A percentile compares a stretch with the other conserved stretches of the same genome.
Evolutionary conservation across 1,140 invertebrate species (phyloP).

Genomic region (Sitodiplosis mosellana): DNA sequence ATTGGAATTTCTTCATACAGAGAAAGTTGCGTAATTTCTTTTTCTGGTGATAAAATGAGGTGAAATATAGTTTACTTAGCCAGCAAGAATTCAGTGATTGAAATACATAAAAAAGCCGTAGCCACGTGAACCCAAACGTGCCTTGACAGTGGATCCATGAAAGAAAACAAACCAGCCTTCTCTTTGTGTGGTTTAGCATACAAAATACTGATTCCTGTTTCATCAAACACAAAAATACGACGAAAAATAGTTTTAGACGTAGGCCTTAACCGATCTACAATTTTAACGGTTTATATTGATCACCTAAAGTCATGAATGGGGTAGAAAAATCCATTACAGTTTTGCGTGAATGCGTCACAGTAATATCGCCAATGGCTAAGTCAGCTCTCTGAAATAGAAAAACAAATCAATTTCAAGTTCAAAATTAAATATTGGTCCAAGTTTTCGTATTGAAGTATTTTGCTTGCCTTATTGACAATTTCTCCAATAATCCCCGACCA

Average conservation of each 20-base stretch:
- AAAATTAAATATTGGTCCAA: conserved; percentile 67
- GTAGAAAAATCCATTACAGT: conserved; percentile 73
- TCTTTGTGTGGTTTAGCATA: conserved; percentile 51
- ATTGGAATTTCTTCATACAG: not conserved
- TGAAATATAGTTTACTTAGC: conserved; percentile 33
- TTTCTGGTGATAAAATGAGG: not conserved
- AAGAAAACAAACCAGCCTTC: conserved; percentile 61
- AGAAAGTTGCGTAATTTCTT: too few species aligned
- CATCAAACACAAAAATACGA: conserved; percentile 38
- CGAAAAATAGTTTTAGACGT: not conserved
- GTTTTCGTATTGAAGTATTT: too few species aligned
- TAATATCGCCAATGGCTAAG: conserved; percentile 78
- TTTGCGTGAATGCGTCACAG: conserved; percentile 73
- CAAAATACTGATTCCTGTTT: conserved; percentile 57
- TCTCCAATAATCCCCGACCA: conserved; percentile 60
- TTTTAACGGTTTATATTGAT: too few species aligned
- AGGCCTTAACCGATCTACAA: too few species aligned
- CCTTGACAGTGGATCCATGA: conserved; percentile 68
- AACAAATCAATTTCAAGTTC: conserved; percentile 50
- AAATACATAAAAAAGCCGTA: conserved; percentile 71
- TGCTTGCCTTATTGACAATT: conserved; percentile 50
- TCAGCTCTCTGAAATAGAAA: conserved; percentile 71
- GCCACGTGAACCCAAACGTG: conserved; percentile 92
- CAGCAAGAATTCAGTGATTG: conserved; percentile 57
- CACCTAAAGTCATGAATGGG: conserved; percentile 73